Base-by-base conservation (phyloP, 1,140 invertebrate species). In the Ips typographus region DNA sequence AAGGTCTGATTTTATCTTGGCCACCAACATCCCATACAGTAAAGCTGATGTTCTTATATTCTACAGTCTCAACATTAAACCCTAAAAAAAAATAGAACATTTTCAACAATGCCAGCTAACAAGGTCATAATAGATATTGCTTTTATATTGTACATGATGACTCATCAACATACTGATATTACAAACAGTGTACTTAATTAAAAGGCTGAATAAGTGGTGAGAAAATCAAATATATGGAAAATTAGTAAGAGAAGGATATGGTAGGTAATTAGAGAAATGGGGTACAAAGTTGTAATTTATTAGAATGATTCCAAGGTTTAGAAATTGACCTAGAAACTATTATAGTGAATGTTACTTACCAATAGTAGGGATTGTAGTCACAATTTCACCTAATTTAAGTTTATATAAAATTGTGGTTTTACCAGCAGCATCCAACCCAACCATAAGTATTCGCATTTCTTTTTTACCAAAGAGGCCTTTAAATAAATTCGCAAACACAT, bases 391-490 rank as follows among this genome's bases (percentile, higher is more conserved):
- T 86, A 99, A 90, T 90, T 99, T 98, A 81, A 99, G 89, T 90
- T 98, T 98, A 88, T 99, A 98, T 84, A 99, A 88, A 84, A 99
- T 99, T 84, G 97, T 99, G 78, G 97, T 99, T 91, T 99, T 99
- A 86, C 97, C 97, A 84, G 97, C 97, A 78, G 95, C 96, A 88
- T 99, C 97, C 75, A 99, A 88, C 79, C 96, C 96, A 75, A 90
- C 96, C 95, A 98, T 98, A 82, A 98, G 88, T 90, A 97, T 97
- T 85, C 95, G 92, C 94, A 98, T 97, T 87, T 98, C 95, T 82
- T 96, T 97, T 85, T 98, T 98, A 85, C 95, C 95, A 85, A 98
- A 97, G 73, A 98, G 91, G 86, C 94, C 94, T 90, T 96, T 96
- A 83, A 92, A 92, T 84, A 92, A 88, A 83, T 91, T 91, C 80